Evolutionary conservation across 2,888 invertebrate genomes (phyloP).

Genomic region (Epiblema foenella): DNA sequence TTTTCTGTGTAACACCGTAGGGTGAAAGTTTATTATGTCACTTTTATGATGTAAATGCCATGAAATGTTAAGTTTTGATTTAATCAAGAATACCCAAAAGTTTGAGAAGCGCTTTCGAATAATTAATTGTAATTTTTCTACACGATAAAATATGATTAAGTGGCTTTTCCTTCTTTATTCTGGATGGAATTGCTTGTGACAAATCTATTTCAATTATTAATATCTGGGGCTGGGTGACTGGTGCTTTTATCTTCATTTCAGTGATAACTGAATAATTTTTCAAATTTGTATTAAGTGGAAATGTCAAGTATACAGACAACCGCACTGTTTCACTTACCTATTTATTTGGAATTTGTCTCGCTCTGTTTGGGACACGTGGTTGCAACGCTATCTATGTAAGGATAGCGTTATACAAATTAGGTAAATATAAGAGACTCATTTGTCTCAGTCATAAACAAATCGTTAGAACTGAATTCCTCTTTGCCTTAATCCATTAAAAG

Average conservation of each 20-base stretch:
- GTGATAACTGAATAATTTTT: background rate
- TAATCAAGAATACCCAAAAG: slow-evolving; percentile 38
- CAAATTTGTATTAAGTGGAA: slow-evolving; percentile 9
- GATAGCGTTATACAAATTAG: too few species aligned
- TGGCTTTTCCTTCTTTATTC: slow-evolving; percentile 37
- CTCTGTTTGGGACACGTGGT: too few species aligned
- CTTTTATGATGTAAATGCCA: slow-evolving; percentile 51
- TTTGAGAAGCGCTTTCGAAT: slow-evolving; percentile 42
- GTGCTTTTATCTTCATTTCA: slow-evolving; percentile 31
- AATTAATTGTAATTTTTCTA: slow-evolving; percentile 49
- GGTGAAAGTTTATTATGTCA: slow-evolving; percentile 48
- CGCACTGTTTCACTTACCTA: background rate
- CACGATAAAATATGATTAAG: slow-evolving; percentile 48
- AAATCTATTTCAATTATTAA: slow-evolving; percentile 43
- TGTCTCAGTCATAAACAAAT: too few species aligned
- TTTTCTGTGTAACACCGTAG: slow-evolving; percentile 48
- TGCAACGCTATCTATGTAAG: too few species aligned
- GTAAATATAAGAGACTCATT: too few species aligned
- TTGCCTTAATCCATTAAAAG: too few species aligned
- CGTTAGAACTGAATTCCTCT: too few species aligned
- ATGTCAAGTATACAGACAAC: background rate
- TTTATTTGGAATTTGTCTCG: background rate
- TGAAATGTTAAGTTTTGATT: slow-evolving; percentile 45
- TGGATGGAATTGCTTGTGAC: slow-evolving; percentile 36
- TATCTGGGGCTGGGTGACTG: slow-evolving; percentile 21